Evolutionary conservation across 2,113 vertebrate genomes (phyloP).

Genomic region (Turnix velox): DNA sequence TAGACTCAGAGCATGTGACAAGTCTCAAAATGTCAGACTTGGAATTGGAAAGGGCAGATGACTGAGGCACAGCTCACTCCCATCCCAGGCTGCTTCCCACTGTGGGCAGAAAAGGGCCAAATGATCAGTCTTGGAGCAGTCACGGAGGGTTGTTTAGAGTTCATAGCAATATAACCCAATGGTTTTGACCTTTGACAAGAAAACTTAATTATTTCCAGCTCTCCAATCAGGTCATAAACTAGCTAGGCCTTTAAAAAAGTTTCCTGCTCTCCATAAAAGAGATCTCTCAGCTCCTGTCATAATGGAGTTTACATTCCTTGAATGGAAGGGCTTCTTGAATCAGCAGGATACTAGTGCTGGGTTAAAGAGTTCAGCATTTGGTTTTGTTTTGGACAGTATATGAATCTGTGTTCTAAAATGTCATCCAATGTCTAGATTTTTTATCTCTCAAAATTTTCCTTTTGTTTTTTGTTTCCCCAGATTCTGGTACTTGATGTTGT

Average conservation of each 20-base stretch:
- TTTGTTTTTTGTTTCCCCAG: neutral
- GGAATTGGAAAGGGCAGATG: neutral
- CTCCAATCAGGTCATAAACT: slow-evolving; percentile 28
- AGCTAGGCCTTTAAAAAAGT: neutral
- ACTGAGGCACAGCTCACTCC: neutral
- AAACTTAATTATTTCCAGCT: slow-evolving; percentile 66
- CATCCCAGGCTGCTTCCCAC: neutral
- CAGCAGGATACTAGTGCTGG: neutral
- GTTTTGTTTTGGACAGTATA: neutral
- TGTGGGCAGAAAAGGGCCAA: neutral
- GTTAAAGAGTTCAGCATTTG: slow-evolving; percentile 38
- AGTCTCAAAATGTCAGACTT: neutral
- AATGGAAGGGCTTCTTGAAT: neutral
- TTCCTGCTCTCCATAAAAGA: slow-evolving; percentile 29
- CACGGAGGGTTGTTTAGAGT: neutral
- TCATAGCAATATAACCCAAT: slow-evolving; percentile 59
- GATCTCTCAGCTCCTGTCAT: neutral
- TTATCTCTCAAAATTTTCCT: neutral
- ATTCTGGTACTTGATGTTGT: neutral
- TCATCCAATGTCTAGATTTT: neutral
- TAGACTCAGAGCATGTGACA: neutral
- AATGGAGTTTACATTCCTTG: slow-evolving; percentile 39
- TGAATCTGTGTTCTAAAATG: neutral
- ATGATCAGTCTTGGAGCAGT: neutral
- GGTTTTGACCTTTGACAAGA: slow-evolving; percentile 63